Base-by-base conservation (phyloP, 53 echinoderm and acorn worm species). In the Crossaster papposus region DNA sequence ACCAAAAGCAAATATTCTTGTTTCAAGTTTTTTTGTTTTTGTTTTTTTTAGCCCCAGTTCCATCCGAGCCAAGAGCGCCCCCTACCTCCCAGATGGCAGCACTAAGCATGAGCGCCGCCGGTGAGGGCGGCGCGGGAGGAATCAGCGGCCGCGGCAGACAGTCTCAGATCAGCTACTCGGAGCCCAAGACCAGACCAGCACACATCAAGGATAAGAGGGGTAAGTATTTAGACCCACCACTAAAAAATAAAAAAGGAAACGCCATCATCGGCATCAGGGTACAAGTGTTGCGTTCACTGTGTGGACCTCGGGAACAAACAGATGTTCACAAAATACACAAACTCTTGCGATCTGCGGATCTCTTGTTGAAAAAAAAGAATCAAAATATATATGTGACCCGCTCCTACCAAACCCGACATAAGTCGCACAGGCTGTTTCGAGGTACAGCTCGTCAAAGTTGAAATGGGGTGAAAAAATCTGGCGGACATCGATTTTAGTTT, bases 161-260 rank as follows among this genome's bases (percentile, higher is more conserved):
- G 24, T 22, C 71, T 24, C 38, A 36, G 28, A 26, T 58, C 20
- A 18, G 50, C 0, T 78, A 55, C 36, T 32, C 54, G 3, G 94
- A 92, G 23, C 30, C 85, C 8, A 64, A 58, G 14, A 85, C 91
- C 3, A 85, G 89, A 83, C 95, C 93, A 1, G 9, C 6, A 3
- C 81, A 95, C 62, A 81, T 89, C 78, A 26, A 78, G 29, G 89
- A 90, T 77, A 95, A 95, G 73, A 86, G 65, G 81, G 95, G 95
- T 95, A 62, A 50, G 79, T 51, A n/a, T n/a, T 4, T 44, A n/a
- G 54, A 22, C 12, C 14, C 36, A 7, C 20, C n/a, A n/a, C n/a
- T n/a, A n/a, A n/a, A n/a, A n/a, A n/a, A n/a, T n/a, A 58, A 63
- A 14, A 6, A 10, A 68, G 22, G 20, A 26, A 68, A 17, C 58